Base-by-base conservation (phyloP, 2,888 invertebrate genomes). In the Tinea semifulvella region DNA sequence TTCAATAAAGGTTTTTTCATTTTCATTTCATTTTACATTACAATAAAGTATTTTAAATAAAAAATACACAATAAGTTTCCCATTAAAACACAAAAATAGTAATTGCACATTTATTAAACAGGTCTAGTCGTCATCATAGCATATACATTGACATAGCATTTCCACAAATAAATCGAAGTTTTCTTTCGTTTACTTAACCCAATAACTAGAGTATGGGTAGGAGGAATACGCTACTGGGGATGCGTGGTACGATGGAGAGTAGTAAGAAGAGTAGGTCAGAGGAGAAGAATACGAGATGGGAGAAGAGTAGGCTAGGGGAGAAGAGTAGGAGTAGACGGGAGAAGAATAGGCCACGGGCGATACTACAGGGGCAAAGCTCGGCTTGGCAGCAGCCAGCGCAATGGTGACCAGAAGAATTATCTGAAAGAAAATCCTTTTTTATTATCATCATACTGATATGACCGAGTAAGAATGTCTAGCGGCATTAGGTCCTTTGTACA, bases 331-430 rank as follows among this genome's bases (percentile, higher is more conserved):
- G n/a, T n/a, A n/a, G 6, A 49, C 44, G 14, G 47, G 43, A 11
- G 46, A 31, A 5, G 42, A 10, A 11, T 25, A 39, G 13, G 45
- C 20, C 11, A 46, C 44, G 8, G 49, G 42, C n/a, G 42, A 18
- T 19, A 36, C 35, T 20, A 49, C 50, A 13, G 43, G 45, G n/a
- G n/a, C n/a, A n/a, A n/a, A n/a, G 42, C 48, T 46, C 20, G 75
- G 48, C 61, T 72, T 60, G 57, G 75, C 61, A 58, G 69, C 53
- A 57, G 68, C 49, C 55, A 75, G 20, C 57, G 74, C 60, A 63
- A 65, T 49, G 47, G 63, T 49, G 48, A 60, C 55, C 49, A 58
- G 54, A 44, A 65, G 51, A 44, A 61, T 49, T 46, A 63, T 56
- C 67, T 68, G 54, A 25, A 61, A 59, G 36, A 44, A 43, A n/a